A percentile compares a stretch with the other conserved stretches of the same genome.
Conservation (phyloP, 2,797 vertebrate genomes). For the Eutrigla gurnardus region DNA sequence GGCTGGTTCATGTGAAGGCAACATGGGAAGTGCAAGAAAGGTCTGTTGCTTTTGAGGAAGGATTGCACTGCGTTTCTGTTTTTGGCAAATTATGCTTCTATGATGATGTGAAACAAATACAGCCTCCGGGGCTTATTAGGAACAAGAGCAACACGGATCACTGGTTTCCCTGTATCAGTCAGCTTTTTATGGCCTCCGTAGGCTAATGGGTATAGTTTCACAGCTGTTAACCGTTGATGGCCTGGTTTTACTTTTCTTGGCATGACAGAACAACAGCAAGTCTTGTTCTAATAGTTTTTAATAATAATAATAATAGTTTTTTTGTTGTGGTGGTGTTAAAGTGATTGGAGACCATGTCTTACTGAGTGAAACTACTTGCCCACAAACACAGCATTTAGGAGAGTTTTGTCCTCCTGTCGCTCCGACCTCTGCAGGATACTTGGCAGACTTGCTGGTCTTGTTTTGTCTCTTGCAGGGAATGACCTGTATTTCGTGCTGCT, state of each 20-base stretch:
- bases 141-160: constrained; percentile 10
- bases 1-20: constrained; percentile 17
- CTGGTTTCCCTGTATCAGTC: constrained; percentile 31
- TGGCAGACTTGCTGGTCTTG: constrained; percentile 76
- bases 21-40: not conserved
- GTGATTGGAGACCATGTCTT: not conserved
- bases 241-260: constrained; percentile 14
- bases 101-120: constrained; percentile 28
- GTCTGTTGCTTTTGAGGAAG: not conserved
- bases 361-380: constrained; percentile 32
- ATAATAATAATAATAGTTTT: not conserved
- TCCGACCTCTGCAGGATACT: constrained; percentile 50
- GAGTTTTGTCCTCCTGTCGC: not conserved
- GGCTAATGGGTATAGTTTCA: constrained; percentile 32
- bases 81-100: constrained; percentile 17
- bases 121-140: constrained; percentile 10
- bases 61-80: constrained; percentile 3
- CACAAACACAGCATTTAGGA: constrained; percentile 22
- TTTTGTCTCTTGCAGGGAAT: constrained; percentile 64
- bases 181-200: constrained; percentile 10
- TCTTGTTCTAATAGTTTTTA: not conserved
- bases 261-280: not conserved
- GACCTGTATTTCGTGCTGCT: constrained; percentile 72
- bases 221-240: constrained; percentile 1
- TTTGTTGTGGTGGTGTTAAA: not conserved